Base-by-base conservation (phyloP, 2,113 vertebrate genomes). In the Clupea harengus region DNA sequence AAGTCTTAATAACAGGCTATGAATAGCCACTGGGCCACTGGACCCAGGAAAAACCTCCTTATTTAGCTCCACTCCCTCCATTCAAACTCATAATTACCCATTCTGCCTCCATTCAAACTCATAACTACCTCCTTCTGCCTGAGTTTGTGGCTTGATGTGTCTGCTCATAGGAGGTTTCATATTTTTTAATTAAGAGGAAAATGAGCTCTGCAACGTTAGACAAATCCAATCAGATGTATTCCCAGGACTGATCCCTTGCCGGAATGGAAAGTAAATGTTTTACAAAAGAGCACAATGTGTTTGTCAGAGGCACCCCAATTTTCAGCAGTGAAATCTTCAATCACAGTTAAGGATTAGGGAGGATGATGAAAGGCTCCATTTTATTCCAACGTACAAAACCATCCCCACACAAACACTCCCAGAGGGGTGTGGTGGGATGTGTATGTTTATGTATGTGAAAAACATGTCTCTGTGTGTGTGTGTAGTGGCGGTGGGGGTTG, bases 311-410 rank as follows among this genome's bases (percentile, higher is more conserved):
- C 15, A 39, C 72, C 72, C 72, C 72, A 78, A 78, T 78, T 78
- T 78, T 78, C 32, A 1, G 32, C 32, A 13, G 10, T 39, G 72
- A 78, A 78, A 78, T 78, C 72, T 78, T 78, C 72, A 78, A 78
- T 78, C 72, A 78, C 72, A 17, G 72, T 78, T 78, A 4, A 78
- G 28, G 72, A 78, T 78, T 78, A 78, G 72, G 72, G 72, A 39
- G 72, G 72, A 78, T 78, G 72, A 78, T 39, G 72, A 32, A 78
- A 39, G 28, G 72, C 72, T 78, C 15, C 28, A 78, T 78, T 78
- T 78, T 32, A 78, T 39, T 32, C 72, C 72, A 32, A 78, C 20
- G 25, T 72, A 28, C 6, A 72, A 72, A 72, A 72, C 64, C 64
- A 25, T 72, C 64, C 64, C 28, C 28, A 78, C 28, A 78, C 28